Evolutionary conservation across 1,140 invertebrate genomes (phyloP), one percentile per base, ranked within the genome.

Genomic region (Bombus waltoni): DNA sequence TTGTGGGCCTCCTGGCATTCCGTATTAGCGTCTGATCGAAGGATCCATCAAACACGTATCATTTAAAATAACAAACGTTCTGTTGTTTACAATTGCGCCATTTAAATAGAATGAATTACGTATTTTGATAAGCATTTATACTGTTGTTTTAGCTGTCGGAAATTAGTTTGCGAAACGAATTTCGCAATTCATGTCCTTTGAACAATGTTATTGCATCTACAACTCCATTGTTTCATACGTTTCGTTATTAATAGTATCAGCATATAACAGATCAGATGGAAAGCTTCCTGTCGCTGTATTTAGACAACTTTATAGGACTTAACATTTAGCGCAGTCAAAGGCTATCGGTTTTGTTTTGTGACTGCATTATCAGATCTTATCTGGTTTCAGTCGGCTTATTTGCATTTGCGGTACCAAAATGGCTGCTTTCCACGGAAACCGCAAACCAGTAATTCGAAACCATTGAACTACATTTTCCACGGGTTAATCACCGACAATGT

Each of bases 401-500:
- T 90, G 74, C 81, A 72, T 79, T 87, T 87, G 85, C 74, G 81
- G 85, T 78, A 89, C 81, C 87, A 89, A 89, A 88, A 88, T 89
- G 88, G 87, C 80, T 88, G 77, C 76, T 44, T 47, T 38, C 53
- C 77, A 59, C 87, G 87, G 87, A 89, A 89, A 85, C 85, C 82
- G 65, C 88, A 83, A 80, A 25, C 65, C 47, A 42, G 88, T 89
- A 90, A 90, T 62, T 47, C 73, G 85, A 90, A 89, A 90, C 89
- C 81, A 74, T 89, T 90, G 89, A 84, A 76, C 89, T 90, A 90
- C 81, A 90, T 90, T 89, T 90, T 85, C 89, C 57, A 81, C 81
- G 68, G 85, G 62, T 87, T 89, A 90, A 89, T 90, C 88, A 90
- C 85, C 85, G 77, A 88, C 83, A 78, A 83, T 53, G 73, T 70